Evolutionary conservation across 2,113 vertebrate genomes (phyloP).

Genomic region (Hippocampus abdominalis): DNA sequence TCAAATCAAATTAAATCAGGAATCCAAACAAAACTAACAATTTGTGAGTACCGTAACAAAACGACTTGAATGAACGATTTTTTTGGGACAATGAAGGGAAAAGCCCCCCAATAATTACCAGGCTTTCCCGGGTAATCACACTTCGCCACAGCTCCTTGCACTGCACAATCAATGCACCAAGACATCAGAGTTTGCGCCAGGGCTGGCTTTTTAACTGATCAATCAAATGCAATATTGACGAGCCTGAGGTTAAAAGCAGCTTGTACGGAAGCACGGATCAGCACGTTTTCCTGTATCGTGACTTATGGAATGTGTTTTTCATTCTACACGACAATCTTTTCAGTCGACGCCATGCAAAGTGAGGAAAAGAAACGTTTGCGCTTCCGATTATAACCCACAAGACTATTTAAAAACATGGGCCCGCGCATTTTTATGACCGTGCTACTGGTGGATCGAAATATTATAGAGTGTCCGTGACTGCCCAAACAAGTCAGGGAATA

Average conservation of each 20-base stretch:
- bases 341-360: neutral
- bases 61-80: neutral
- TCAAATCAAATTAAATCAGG: neutral
- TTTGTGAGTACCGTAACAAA: neutral
- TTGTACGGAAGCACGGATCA: neutral
- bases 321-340: neutral
- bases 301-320: constrained; percentile 2
- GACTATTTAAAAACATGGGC: neutral
- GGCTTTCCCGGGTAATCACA: neutral
- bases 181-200: neutral
- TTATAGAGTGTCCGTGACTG: neutral
- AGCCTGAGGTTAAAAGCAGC: constrained; percentile 5
- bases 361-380: neutral
- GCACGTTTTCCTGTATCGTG: constrained; percentile 10
- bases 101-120: neutral
- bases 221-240: constrained; percentile 14
- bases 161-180: neutral
- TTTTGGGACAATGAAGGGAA: neutral
- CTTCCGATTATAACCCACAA: neutral
- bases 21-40: neutral
- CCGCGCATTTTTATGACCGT: neutral
- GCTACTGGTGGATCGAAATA: neutral
- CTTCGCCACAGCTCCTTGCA: neutral
- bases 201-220: constrained; percentile 28
- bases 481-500: neutral